Conservation (phyloP, 2,797 vertebrate species). For the Ptychadena robeensis region DNA sequence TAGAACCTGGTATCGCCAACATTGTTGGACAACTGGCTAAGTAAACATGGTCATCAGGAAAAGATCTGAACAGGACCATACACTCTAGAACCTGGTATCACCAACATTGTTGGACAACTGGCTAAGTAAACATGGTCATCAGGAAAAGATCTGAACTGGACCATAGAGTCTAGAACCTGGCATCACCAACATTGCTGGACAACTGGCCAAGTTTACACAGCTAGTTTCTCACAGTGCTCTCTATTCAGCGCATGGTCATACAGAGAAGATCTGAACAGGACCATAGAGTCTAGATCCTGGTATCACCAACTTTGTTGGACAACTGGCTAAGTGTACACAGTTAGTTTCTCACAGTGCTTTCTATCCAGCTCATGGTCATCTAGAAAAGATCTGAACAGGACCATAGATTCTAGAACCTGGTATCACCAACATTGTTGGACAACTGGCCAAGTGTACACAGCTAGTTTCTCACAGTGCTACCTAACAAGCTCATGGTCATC, state of each 20-base stretch:
- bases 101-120: too few relatives aligned
- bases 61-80: too few relatives aligned
- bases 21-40: conserved; percentile 81
- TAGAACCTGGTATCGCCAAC: conserved; percentile 78
- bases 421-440: conserved; percentile 89
- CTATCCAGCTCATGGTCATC: conserved; percentile 70
- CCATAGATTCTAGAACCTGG: conserved; percentile 4
- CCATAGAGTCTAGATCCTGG: too few relatives aligned
- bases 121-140: too few relatives aligned
- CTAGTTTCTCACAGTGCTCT: conserved; percentile 63
- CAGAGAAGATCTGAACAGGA: too few relatives aligned
- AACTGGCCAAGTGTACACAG: conserved; percentile 31
- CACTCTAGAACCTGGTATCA: too few relatives aligned
- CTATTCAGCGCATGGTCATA: conserved; percentile 70
- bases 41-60: too few relatives aligned
- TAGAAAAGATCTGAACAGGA: conserved; percentile 60
- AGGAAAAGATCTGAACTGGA: too few relatives aligned
- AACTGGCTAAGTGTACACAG: conserved; percentile 31
- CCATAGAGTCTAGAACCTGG: too few relatives aligned
- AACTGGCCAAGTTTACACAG: conserved; percentile 25
- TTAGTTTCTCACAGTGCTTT: conserved; percentile 63
- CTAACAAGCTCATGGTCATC: conserved; percentile 70
- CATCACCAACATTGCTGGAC: too few relatives aligned
- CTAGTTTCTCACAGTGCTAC: conserved; percentile 63
- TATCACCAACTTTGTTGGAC: too few relatives aligned